phyloP scores from a whole-genome alignment of 2,888 invertebrate species.

The Ornithoptera alexandrae region DNA sequence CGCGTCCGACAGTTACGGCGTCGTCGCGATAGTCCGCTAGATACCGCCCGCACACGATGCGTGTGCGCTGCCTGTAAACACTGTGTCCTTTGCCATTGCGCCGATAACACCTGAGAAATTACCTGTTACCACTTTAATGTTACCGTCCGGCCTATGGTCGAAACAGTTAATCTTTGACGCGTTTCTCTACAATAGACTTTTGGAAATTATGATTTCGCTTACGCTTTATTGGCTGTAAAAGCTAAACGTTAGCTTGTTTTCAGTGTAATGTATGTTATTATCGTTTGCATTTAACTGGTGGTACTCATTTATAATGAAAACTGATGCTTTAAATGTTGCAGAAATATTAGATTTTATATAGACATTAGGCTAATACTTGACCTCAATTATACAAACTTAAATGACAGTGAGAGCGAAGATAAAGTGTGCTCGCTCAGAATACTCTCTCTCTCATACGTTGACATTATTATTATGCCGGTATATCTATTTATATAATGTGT shows the following conservation, averaged over 20 bases:
- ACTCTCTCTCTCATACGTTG: too few relatives aligned
- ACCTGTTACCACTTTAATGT: constrained; percentile 26
- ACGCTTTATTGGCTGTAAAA: neutral
- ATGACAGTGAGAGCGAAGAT: too few relatives aligned
- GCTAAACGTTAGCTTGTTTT: neutral
- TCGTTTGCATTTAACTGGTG: too few relatives aligned
- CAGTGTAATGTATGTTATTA: too few relatives aligned
- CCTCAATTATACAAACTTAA: too few relatives aligned
- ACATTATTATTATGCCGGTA: too few relatives aligned
- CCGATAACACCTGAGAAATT: constrained; percentile 29
- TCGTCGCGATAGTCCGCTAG: constrained; percentile 61
- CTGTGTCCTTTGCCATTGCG: constrained; percentile 29
- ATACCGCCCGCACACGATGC: constrained; percentile 71
- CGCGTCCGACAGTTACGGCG: constrained; percentile 67
- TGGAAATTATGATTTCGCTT: constrained; percentile 12
- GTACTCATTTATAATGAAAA: too few relatives aligned
- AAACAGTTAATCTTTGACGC: constrained; percentile 22
- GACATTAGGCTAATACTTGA: too few relatives aligned
- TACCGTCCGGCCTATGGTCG: constrained; percentile 1
- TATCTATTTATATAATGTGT: too few relatives aligned
- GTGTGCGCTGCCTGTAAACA: constrained; percentile 25
- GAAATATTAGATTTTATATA: too few relatives aligned
- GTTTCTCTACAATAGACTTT: constrained; percentile 1
- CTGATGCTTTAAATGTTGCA: too few relatives aligned
- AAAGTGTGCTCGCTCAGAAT: too few relatives aligned